Evolutionary conservation across 2,888 invertebrate genomes (phyloP).

Genomic region (Ormyrus labotus): DNA sequence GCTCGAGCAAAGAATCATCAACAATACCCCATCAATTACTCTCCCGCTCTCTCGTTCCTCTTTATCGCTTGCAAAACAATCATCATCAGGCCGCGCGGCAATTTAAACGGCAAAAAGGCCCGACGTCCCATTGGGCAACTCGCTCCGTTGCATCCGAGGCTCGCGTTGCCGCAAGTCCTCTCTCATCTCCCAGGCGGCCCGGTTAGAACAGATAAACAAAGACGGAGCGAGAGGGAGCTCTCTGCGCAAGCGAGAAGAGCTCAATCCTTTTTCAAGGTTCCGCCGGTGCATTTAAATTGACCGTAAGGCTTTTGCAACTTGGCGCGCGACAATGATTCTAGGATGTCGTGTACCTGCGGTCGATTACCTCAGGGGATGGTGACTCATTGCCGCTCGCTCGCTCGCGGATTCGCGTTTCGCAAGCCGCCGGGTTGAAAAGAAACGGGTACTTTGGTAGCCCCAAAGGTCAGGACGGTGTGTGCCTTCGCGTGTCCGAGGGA

Average conservation of each 20-base stretch:
- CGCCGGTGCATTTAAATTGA: conserved; percentile 33
- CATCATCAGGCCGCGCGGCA: too few relatives aligned
- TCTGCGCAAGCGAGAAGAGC: conserved; percentile 14
- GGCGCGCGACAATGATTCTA: conserved; percentile 44
- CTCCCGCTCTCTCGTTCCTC: too few relatives aligned
- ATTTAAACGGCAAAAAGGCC: background rate
- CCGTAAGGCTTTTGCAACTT: conserved; percentile 37
- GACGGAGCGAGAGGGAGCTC: too few relatives aligned
- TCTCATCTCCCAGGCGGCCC: background rate
- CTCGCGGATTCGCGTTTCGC: conserved; percentile 11
- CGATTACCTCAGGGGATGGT: conserved; percentile 31
- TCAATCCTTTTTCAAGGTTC: conserved; percentile 36
- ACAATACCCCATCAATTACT: too few relatives aligned
- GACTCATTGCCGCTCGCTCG: conserved; percentile 17
- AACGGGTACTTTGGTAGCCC: too few relatives aligned
- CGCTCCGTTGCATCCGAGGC: conserved; percentile 26
- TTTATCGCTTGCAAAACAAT: too few relatives aligned
- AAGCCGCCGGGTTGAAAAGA: background rate
- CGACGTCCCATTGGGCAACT: conserved; percentile 13
- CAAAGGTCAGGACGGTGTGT: too few relatives aligned
- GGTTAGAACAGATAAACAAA: too few relatives aligned
- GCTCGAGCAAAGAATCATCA: too few relatives aligned
- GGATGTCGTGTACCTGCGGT: conserved; percentile 34
- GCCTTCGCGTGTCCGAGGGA: too few relatives aligned
- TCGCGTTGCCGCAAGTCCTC: conserved; percentile 38